Evolutionary conservation across 2,113 vertebrate species (phyloP), one percentile per base, ranked within the genome.

Genomic region (Grantiella picta): DNA sequence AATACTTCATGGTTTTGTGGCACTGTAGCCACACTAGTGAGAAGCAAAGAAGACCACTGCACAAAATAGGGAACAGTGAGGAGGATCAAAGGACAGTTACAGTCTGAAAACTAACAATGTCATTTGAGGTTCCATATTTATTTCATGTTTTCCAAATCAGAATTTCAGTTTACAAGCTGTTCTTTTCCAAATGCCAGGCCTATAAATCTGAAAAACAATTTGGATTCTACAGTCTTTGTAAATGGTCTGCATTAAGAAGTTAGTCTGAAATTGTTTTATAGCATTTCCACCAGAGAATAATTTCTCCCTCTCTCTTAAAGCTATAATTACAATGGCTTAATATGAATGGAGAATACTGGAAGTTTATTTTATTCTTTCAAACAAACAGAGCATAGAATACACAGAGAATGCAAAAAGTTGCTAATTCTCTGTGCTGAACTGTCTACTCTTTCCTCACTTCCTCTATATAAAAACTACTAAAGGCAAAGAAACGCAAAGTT

Each of bases 121-220:
- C 38, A 80, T 83, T 66, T 82, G 76, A 88, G 71, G 71, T 80
- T 93, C 63, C 24, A 5, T 75, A 73, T 90, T 88, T 88, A 90
- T 83, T 95, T 83, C 38, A 82, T 59, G 27, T 59, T 88, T 91
- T 93, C 64, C 54, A 52, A 47, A 94, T 75, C 54, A 75, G 56
- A 86, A 87, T 72, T 91, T 90, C 25, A 54, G 66, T 65, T 96
- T 90, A 92, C 42, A 91, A 93, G 76, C 64, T 79, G 66, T 38
- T 90, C 44, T 82, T 79, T 95, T 91, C 53, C 70, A 88, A 54
- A 35, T 85, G 71, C 89, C 63, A 91, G 40, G 66, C n/a, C 84
- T 82, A 82, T 82, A 95, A 95, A 96, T 85, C 65, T 82, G 44
- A 86, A 86, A 61, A 82, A 20, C 38, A 60, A 52, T 75, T 89